Evolutionary conservation across 1,140 invertebrate genomes (phyloP).

Genomic region (Sitodiplosis mosellana): DNA sequence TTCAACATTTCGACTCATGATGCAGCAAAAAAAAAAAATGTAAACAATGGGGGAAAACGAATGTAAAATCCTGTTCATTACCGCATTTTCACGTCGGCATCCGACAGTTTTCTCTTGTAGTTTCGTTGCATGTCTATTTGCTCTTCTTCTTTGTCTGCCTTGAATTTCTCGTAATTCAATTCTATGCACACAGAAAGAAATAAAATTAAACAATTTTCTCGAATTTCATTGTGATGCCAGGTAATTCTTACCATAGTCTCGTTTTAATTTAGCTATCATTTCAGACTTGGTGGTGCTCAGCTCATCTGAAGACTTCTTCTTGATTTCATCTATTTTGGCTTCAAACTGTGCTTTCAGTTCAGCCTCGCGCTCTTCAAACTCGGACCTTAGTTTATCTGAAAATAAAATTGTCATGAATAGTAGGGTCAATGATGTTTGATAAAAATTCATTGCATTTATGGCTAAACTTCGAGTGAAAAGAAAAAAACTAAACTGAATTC

Average conservation of each 20-base stretch:
- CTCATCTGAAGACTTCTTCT: conserved; percentile 23
- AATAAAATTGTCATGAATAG: no score
- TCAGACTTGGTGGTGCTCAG: conserved; percentile 27
- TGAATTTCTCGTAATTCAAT: conserved; percentile 31
- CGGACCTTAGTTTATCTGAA: conserved; percentile 11
- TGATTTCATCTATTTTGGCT: conserved; percentile 19
- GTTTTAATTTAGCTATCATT: conserved; percentile 25
- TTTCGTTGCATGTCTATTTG: conserved; percentile 29
- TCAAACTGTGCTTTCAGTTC: conserved; percentile 24
- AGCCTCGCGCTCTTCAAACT: conserved; percentile 18
- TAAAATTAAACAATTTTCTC: no score
- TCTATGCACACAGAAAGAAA: conserved; percentile 17
- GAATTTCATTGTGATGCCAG: no score
- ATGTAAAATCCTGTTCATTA: conserved; percentile 3
- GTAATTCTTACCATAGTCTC: no score
- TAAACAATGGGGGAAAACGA: neutral
- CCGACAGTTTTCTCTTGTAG: conserved; percentile 29
- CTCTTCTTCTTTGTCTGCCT: conserved; percentile 32
- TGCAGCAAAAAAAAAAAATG: conserved; percentile 2
- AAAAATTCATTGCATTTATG: neutral
- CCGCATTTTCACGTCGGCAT: conserved; percentile 25
- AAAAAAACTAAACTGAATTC: no score
- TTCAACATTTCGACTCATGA: neutral
- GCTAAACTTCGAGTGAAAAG: no score
- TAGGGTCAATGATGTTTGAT: neutral